Base-by-base conservation (phyloP, 1,140 invertebrate genomes). In the Drosophila baimaii region DNA sequence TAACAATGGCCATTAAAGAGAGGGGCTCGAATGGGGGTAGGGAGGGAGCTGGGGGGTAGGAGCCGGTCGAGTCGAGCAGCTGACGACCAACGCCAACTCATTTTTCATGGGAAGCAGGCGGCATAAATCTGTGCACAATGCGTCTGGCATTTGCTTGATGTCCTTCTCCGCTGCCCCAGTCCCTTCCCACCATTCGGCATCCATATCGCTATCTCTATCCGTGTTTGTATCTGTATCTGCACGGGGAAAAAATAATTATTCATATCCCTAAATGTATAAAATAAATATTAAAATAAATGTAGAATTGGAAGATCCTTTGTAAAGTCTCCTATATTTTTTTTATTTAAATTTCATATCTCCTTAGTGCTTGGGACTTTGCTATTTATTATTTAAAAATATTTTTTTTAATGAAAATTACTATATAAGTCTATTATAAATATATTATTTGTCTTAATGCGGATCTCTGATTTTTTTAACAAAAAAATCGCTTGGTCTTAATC, bases 51-150 rank as follows among this genome's bases (percentile, higher is more conserved):
- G 7, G 19, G 21, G n/a, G 27, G 21, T 15, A 25, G 59, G 59
- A 33, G 59, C 29, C 64, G 62, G 46, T 35, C 46, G 58, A 54
- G 62, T 25, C 63, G 46, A 74, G 21, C 69, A 74, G 70, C 72
- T 72, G 70, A 61, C 68, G 70, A 27, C 39, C 70, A 62, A 57
- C 47, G 54, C 49, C 55, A 77, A 66, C 79, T 77, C 59, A 81
- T 81, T 81, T 80, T 77, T 72, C 80, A 76, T 71, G 61, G 68
- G 33, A 33, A 51, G 51, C 51, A 74, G 57, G 56, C 56, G 66
- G 65, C 72, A 81, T 81, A 81, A 81, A 81, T 81, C 79, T 81
- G 78, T 81, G 78, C 79, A 77, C 79, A 77, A 65, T 81, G 78
- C 73, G 65, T 71, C 58, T 81, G 79, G 79, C 78, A 64, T 72